Base-by-base conservation (phyloP, 2,888 invertebrate genomes). In the Brachyopa scutellaris region DNA sequence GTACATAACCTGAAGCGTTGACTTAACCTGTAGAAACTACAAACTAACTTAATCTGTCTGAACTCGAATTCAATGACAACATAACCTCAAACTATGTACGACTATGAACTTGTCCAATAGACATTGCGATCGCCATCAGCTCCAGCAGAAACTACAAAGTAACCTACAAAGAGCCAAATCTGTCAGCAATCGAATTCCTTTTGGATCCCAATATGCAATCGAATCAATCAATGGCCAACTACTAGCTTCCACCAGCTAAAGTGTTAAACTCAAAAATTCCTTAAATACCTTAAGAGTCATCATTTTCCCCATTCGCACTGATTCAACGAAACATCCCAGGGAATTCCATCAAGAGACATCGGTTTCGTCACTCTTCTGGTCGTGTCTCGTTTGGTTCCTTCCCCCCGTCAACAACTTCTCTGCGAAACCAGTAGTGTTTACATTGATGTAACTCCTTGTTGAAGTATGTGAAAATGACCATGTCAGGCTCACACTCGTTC, bases 401-500 rank as follows among this genome's bases (percentile, higher is more conserved):
- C n/a, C n/a, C n/a, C n/a, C n/a, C n/a, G n/a, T n/a, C n/a, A n/a
- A n/a, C 21, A 33, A 19, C 33, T 47, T 33, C 47, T 4, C 11
- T 21, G n/a, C 36, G n/a, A 62, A 17, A 49, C 23, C 59, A 59
- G 51, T 33, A 66, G 53, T 72, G 59, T 53, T 66, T 36, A 38
- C 45, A 78, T 8, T 31, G 31, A 17, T 66, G 72, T 72, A 47
- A 79, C 59, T 38, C 57, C 45, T 42, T 47, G 59, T 73, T 23
- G 13, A 29, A 72, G 64, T 59, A 45, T 66, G 59, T 53, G 31
- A 72, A 77, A 73, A 61, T 47, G 51, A 66, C 59, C 53, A 67
- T 67, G 66, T 73, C 53, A 62, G n/a, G 17, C 53, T 79, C 64
- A 55, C 72, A 66, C 61, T 29, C 49, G 29, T 47, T 49, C 49